Base-by-base conservation (phyloP, 2,888 invertebrate genomes). In the Lysandra coridon region DNA sequence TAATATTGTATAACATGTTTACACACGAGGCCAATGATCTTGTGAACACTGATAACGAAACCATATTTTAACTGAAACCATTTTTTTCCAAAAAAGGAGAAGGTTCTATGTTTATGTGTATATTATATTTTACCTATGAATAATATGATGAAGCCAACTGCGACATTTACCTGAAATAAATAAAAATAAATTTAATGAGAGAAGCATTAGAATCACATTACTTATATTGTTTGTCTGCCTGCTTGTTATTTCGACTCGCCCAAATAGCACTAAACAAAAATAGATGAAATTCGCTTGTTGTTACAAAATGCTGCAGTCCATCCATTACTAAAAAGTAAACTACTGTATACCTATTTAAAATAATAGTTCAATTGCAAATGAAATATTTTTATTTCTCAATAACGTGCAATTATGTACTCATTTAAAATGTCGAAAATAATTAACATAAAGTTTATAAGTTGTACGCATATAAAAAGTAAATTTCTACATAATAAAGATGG, bases 161-260 rank as follows among this genome's bases (percentile, higher is more conserved):
- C 57, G 76, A 57, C 30, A 57, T 76, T 76, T 76, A 76, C 76
- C 76, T 76, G 76, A 76, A 76, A 76, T 23, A 76, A 44, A 12
- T 49, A 44, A 44, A 76, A 76, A 57, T 76, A 5, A 57, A 53
- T 4, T 33, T 1, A 30, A 4, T 33, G 17, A 23, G 17, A 49
- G 12, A 33, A 53, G 7, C 12, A 1, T 30, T 14, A 49, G 4
- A 53, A 53, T 49, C 4, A 75, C 30, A 12, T 4, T 33, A 69
- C 4, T 69, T 1, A 57, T 17, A 4, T 37, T 2, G 14, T 53
- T 4, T 57, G 17, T 57, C 17, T 62, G 7, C 23, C 2, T 7
- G 62, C 23, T 62, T 6, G 23, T 17, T 7, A 62, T n/a, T 23
- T n/a, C 23, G 23, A 23, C 7, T 62, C 62, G n/a, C 6, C 23